Base-by-base conservation (phyloP, 2,888 invertebrate genomes). In the Drosophila buzzatii region DNA sequence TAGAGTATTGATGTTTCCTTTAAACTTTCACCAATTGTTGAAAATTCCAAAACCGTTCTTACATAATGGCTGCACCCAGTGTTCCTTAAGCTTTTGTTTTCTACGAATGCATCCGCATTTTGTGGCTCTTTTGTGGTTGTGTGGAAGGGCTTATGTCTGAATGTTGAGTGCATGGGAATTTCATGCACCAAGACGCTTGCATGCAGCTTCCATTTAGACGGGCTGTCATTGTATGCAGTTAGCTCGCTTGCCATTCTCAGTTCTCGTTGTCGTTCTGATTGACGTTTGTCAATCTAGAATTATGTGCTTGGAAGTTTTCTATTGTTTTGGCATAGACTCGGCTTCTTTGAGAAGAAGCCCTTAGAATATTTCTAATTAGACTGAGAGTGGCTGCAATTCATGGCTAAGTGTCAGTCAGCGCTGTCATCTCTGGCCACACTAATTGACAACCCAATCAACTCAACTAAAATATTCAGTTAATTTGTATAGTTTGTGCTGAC, bases 281-380 rank as follows among this genome's bases (percentile, higher is more conserved):
- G 89, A 89, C 80, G 77, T 77, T 85, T 89, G 91, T 85, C 90
- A 90, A 90, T 90, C 90, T 87, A 82, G 82, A 27, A 82, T 85
- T 77, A 78, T 89, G 79, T 57, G 58, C 20, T 66, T 70, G 59
- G 55, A 63, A 57, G 42, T 72, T 53, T 65, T 44, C 52, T 63
- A 52, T 85, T 85, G 84, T 79, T 67, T 70, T 84, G 59, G 71
- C 70, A 64, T 64, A 67, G 63, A 49, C 51, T 64, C 66, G 66
- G 52, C 41, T 71, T 60, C 27, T 66, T 56, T 55, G 62, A 59
- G 70, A 61, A 57, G 72, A 64, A 65, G 72, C 56, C 51, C 27
- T 27, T 27, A n/a, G 39, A 55, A 61, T 66, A 70, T 60, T 70
- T 74, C 60, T 70, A 64, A 83, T 88, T 76, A 83, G 75, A 60